Percentiles rank a stretch among this genome's conserved stretches.
These are phyloP conservation scores for Etheostoma perlongum DNA, from an alignment of 2,797 vertebrate genomes.

Conservation along the genomic window DNA sequence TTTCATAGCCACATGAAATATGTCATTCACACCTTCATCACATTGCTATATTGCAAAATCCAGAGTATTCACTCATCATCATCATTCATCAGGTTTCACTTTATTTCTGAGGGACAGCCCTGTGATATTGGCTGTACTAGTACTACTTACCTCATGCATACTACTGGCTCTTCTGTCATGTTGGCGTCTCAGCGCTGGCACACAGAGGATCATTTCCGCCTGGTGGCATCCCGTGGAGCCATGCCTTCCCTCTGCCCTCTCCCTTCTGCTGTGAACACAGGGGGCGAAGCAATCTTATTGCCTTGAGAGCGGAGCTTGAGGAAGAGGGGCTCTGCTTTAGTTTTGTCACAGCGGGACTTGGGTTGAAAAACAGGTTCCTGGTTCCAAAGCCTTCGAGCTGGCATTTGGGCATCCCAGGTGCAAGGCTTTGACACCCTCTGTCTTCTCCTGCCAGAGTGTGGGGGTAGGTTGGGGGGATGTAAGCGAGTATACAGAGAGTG, in stretches of 20 bases:
- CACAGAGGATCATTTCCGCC: constrained; percentile 81
- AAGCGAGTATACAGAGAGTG: constrained; percentile 54
- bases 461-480: constrained; percentile 49
- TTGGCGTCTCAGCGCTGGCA: constrained; percentile 74
- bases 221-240: constrained; percentile 69
- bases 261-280: constrained; percentile 77
- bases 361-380: constrained; percentile 76
- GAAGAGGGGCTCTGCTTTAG: constrained; percentile 73
- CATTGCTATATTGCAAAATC: constrained; percentile 38
- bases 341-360: constrained; percentile 77
- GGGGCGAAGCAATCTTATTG: constrained; percentile 75
- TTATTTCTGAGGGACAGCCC: constrained; percentile 41
- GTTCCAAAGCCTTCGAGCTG: constrained; percentile 79
- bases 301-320: constrained; percentile 74
- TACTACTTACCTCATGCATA: constrained; percentile 48
- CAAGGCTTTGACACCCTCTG: constrained; percentile 74
- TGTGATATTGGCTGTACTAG: constrained; percentile 42
- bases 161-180: constrained; percentile 59
- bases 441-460: constrained; percentile 75
- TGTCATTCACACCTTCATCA: constrained; percentile 42
- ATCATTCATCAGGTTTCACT: constrained; percentile 36
- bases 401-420: constrained; percentile 82
- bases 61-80: constrained; percentile 3
- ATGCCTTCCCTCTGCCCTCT: constrained; percentile 80
- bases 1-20: constrained; percentile 42